A percentile compares a stretch with the other conserved stretches of the same genome.
Conservation (phyloP, 2,888 invertebrate genomes). For the Plagodis dolabraria region DNA sequence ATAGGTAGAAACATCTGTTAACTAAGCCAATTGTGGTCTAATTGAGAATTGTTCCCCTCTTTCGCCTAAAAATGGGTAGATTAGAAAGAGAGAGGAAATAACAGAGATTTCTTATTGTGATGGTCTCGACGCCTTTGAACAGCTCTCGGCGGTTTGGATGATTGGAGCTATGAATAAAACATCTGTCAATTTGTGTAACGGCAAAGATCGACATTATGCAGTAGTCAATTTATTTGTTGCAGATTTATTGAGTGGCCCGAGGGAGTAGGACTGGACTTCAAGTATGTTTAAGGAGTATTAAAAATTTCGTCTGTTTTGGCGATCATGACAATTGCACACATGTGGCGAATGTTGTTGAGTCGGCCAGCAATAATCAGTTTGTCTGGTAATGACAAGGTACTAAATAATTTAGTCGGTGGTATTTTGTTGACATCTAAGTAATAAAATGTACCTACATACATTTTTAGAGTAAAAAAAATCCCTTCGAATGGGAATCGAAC, state of each 20-base stretch:
- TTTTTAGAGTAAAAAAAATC: too few relatives aligned
- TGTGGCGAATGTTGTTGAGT: neutral
- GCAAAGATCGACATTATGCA: slow-evolving; percentile 68
- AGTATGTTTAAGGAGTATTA: slow-evolving; percentile 17
- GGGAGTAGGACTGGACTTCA: slow-evolving; percentile 33
- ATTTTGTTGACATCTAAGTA: too few relatives aligned
- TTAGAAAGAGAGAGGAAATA: slow-evolving; percentile 41
- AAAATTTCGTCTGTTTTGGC: too few relatives aligned
- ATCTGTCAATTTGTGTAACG: slow-evolving; percentile 79
- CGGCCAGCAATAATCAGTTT: neutral
- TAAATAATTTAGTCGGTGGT: too few relatives aligned
- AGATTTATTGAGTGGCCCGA: slow-evolving; percentile 38
- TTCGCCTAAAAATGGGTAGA: slow-evolving; percentile 31
- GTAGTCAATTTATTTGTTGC: slow-evolving; percentile 66
- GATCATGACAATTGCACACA: too few relatives aligned
- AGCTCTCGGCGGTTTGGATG: slow-evolving; percentile 71
- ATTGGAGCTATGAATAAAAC: slow-evolving; percentile 82
- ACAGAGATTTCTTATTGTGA: slow-evolving; percentile 62
- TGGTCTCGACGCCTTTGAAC: slow-evolving; percentile 73
- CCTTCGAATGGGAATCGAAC: too few relatives aligned
- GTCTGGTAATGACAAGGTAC: too few relatives aligned
- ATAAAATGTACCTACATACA: too few relatives aligned
- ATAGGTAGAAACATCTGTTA: slow-evolving; percentile 63
- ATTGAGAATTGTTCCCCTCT: slow-evolving; percentile 52
- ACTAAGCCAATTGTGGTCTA: slow-evolving; percentile 74